phyloP scores from a whole-genome alignment of 2,113 vertebrate species.

The Ibidorhyncha struthersii region DNA sequence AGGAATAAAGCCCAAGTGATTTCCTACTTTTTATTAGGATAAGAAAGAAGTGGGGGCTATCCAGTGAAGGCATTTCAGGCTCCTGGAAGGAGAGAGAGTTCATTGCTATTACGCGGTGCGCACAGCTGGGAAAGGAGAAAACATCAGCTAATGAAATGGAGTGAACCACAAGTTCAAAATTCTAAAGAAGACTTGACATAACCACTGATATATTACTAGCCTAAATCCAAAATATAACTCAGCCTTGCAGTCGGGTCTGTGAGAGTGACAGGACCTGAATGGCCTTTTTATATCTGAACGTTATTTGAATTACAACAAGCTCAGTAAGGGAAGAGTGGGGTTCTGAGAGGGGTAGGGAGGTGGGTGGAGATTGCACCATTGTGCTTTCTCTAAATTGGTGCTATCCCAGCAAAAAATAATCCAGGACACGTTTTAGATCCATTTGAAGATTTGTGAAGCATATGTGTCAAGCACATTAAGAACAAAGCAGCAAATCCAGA shows the following conservation, averaged over 20 bases:
- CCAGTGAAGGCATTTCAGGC: background rate
- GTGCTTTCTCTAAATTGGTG: background rate
- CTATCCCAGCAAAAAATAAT: background rate
- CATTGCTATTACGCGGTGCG: accelerated
- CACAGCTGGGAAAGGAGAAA: background rate
- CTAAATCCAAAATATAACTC: conserved; percentile 14
- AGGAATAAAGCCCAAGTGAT: background rate
- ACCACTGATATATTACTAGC: background rate
- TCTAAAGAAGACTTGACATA: background rate
- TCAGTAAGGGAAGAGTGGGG: background rate
- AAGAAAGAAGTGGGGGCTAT: background rate
- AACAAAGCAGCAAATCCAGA: background rate
- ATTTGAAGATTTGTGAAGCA: background rate
- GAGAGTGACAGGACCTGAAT: background rate
- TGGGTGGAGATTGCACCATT: background rate
- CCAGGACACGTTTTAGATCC: background rate
- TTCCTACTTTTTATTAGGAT: background rate
- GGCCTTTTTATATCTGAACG: background rate
- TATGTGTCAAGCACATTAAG: background rate
- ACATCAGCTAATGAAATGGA: background rate
- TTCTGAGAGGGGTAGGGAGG: background rate
- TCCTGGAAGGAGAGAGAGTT: background rate
- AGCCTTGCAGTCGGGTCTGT: background rate
- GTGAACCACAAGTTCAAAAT: background rate
- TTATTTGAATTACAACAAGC: background rate